Evolutionary conservation across 2,797 vertebrate species (phyloP).

Genomic region (Ficedula albicollis): DNA sequence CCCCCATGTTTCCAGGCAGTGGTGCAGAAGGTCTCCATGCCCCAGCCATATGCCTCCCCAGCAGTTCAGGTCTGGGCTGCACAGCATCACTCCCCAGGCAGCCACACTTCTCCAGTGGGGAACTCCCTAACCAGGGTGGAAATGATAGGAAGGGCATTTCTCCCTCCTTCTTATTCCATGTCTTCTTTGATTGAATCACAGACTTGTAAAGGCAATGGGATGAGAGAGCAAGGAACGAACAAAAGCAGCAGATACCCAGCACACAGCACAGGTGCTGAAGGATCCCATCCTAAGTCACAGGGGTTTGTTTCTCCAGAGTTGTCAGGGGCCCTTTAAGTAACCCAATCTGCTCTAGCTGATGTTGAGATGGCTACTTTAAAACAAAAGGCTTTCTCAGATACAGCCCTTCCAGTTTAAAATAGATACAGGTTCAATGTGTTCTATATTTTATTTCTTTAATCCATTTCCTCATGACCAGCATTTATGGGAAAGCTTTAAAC

Average conservation of each 20-base stretch:
- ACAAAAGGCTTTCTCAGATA: constrained; percentile 55
- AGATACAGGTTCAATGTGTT: constrained; percentile 67
- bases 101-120: fast-evolving
- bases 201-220: background rate
- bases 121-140: background rate
- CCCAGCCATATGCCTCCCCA: background rate
- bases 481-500: constrained; percentile 64
- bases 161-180: background rate
- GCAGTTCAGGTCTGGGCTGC: background rate
- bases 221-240: background rate
- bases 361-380: constrained; percentile 50
- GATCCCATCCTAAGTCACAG: background rate
- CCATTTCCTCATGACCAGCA: constrained; percentile 67
- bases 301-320: background rate
- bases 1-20: background rate
- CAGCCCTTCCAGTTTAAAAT: constrained; percentile 66
- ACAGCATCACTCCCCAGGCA: fast-evolving
- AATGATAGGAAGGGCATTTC: background rate
- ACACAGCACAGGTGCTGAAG: background rate
- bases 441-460: constrained; percentile 68
- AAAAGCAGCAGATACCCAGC: background rate
- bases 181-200: background rate
- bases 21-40: background rate
- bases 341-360: constrained; percentile 50
- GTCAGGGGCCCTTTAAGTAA: constrained; percentile 59